These are phyloP conservation scores for Bombus terrestris DNA, from an alignment of 1,140 invertebrate species.

Conservation along the genomic window DNA sequence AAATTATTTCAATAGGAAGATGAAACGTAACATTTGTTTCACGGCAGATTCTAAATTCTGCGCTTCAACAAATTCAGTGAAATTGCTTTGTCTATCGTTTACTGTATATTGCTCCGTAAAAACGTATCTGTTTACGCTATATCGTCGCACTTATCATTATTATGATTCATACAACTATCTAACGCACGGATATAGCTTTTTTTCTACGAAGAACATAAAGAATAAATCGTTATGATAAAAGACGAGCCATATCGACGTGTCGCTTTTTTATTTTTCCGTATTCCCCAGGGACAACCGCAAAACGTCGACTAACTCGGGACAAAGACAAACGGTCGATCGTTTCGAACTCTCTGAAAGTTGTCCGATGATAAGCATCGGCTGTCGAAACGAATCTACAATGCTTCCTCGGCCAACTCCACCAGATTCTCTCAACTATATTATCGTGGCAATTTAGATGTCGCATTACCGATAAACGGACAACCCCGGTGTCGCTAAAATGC, in stretches of 20 bases:
- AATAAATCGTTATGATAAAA: neutral
- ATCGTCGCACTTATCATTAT: neutral
- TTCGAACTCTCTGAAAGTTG: conserved; percentile 1
- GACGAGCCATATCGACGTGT: neutral
- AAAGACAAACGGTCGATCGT: neutral
- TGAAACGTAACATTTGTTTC: too few species aligned
- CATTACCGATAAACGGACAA: conserved; percentile 20
- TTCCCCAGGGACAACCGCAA: conserved; percentile 9
- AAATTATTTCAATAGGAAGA: too few species aligned
- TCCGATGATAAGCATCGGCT: conserved; percentile 23
- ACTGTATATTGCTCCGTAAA: neutral
- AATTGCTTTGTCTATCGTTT: neutral
- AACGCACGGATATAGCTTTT: too few species aligned
- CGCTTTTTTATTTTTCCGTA: neutral
- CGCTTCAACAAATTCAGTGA: neutral
- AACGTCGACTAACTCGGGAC: neutral
- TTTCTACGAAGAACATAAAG: neutral
- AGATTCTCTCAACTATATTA: conserved; percentile 27
- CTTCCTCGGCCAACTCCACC: neutral
- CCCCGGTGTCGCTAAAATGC: conserved; percentile 29
- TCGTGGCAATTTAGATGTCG: conserved; percentile 53
- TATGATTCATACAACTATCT: neutral
- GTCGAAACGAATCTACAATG: conserved; percentile 45
- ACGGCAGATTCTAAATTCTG: too few species aligned
- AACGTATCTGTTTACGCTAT: neutral